A percentile compares a stretch with the other conserved stretches of the same genome.
Conservation (phyloP, 2,888 invertebrate species). For the Tetragonula carbonaria region DNA sequence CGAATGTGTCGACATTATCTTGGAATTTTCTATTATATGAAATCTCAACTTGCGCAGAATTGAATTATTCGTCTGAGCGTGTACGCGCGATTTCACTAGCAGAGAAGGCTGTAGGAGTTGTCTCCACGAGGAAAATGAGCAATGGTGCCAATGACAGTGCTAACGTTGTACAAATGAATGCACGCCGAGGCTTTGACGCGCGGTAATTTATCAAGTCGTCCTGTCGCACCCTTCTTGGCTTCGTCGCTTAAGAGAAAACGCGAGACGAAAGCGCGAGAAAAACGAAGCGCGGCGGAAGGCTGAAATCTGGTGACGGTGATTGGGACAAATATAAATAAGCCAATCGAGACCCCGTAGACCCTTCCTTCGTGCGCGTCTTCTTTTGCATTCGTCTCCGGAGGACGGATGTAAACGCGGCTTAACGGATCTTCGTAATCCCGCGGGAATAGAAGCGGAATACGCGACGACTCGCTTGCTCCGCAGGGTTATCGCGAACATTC, state of each 20-base stretch:
- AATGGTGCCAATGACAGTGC: conserved; percentile 82
- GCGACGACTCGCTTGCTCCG: conserved; percentile 63
- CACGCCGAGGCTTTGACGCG: conserved; percentile 81
- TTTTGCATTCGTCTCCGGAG: conserved; percentile 56
- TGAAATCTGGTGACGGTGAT: conserved; percentile 73
- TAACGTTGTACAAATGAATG: conserved; percentile 83
- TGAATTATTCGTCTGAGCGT: neutral
- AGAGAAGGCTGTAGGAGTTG: conserved; percentile 42
- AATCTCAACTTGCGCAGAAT: neutral
- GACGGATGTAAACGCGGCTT: conserved; percentile 78
- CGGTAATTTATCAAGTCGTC: conserved; percentile 81
- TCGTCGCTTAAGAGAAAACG: conserved; percentile 49
- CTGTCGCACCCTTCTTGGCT: conserved; percentile 59
- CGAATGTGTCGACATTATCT: neutral
- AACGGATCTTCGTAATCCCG: conserved; percentile 81
- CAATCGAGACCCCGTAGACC: conserved; percentile 68
- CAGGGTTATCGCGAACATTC: conserved; percentile 76
- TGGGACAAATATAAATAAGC: conserved; percentile 82
- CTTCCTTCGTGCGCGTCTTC: conserved; percentile 48
- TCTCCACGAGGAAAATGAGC: conserved; percentile 76
- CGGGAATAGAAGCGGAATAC: conserved; percentile 76
- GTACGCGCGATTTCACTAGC: conserved; percentile 20
- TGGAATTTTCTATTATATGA: neutral
- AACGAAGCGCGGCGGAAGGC: conserved; percentile 22
- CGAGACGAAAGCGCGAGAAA: conserved; percentile 42